Evolutionary conservation across 2,113 vertebrate species (phyloP).

Genomic region (Nestor notabilis): DNA sequence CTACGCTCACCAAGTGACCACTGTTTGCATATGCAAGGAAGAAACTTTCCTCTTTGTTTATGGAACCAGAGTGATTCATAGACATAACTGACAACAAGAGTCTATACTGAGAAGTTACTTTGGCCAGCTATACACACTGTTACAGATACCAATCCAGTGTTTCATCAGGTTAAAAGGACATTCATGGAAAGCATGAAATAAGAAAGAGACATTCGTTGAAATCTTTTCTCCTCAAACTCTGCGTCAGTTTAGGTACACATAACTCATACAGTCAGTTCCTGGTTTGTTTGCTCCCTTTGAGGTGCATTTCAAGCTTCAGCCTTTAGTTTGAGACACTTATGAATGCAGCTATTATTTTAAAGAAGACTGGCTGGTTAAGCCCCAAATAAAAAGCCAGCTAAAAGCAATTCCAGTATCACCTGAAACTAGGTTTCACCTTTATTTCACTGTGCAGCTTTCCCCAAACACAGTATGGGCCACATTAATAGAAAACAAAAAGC

Average conservation of each 20-base stretch:
- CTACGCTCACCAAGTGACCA: background rate
- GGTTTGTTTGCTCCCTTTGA: background rate
- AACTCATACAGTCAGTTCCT: background rate
- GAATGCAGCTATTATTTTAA: background rate
- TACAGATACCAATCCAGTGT: background rate
- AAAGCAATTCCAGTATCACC: background rate
- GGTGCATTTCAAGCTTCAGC: background rate
- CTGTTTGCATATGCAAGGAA: background rate
- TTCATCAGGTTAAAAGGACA: background rate
- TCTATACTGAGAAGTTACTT: background rate
- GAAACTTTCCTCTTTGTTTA: background rate
- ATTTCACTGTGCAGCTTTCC: background rate
- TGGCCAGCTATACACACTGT: background rate
- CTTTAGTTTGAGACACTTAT: background rate
- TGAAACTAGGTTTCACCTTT: background rate
- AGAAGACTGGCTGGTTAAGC: background rate
- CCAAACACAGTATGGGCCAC: background rate
- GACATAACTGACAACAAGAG: background rate
- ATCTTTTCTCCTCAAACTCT: background rate
- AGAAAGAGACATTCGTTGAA: background rate
- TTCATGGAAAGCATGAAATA: background rate
- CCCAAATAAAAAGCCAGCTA: background rate
- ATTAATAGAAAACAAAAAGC: background rate
- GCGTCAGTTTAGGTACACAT: background rate
- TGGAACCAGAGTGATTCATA: background rate